Percentiles rank a stretch among this genome's conserved stretches.
Evolutionary conservation across 2,113 vertebrate species (phyloP).

Genomic region (Illadopsis cleaveri): DNA sequence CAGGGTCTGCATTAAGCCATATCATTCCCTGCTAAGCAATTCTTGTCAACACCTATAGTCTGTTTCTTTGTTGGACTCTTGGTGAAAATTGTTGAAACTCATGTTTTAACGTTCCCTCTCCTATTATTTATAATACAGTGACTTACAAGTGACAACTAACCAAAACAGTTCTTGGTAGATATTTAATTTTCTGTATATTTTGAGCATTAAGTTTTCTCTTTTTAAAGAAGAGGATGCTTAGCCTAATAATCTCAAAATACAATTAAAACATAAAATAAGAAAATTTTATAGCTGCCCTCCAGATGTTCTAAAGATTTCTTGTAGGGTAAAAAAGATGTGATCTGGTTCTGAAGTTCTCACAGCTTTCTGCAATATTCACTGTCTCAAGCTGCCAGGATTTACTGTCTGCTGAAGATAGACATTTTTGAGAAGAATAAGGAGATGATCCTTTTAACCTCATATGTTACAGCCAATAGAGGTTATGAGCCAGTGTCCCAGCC

Average conservation of each 20-base stretch:
- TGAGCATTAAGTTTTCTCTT: constrained; percentile 17
- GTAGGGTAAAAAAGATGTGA: background rate
- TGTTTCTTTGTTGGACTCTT: constrained; percentile 42
- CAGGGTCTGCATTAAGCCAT: constrained; percentile 33
- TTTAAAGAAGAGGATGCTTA: constrained; percentile 35
- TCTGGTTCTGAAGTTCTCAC: background rate
- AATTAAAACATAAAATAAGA: constrained; percentile 51
- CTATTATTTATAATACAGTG: constrained; percentile 45
- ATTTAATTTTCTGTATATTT: constrained; percentile 17
- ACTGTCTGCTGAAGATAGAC: background rate
- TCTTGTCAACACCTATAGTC: constrained; percentile 36
- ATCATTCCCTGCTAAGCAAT: constrained; percentile 49
- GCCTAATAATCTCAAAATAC: constrained; percentile 23
- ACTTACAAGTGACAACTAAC: constrained; percentile 36
- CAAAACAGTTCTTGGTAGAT: constrained; percentile 16
- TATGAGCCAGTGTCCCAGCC: background rate
- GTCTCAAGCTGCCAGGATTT: background rate
- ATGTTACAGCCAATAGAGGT: background rate
- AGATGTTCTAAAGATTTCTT: constrained; percentile 66
- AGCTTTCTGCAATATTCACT: background rate
- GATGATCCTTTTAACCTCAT: background rate
- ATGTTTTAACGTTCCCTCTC: constrained; percentile 22
- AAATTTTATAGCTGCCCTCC: constrained; percentile 63
- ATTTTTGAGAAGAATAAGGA: background rate
- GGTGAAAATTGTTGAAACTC: constrained; percentile 37